Percentiles rank a stretch among this genome's conserved stretches.
Conservation (phyloP, 2,888 invertebrate species). For the Toxonevra muliebris region DNA sequence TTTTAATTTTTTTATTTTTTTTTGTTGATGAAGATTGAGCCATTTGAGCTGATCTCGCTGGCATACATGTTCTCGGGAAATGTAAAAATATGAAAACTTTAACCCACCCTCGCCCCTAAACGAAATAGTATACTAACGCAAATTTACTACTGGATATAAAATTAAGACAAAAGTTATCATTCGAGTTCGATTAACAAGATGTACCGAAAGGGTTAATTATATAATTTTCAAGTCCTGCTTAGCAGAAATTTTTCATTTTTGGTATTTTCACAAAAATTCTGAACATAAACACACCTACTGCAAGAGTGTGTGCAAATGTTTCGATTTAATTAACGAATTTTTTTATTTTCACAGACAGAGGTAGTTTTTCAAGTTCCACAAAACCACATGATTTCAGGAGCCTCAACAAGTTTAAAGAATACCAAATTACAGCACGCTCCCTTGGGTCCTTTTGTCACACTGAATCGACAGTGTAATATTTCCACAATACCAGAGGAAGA, state of each 20-base stretch:
- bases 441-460: slow-evolving; percentile 14
- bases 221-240: background rate
- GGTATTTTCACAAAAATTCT: background rate
- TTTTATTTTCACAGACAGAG: slow-evolving; percentile 8
- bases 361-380: background rate
- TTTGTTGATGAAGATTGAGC: too few relatives aligned
- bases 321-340: background rate
- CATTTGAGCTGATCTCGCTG: too few relatives aligned
- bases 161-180: too few relatives aligned
- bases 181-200: too few relatives aligned
- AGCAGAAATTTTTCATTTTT: background rate
- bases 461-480: slow-evolving; percentile 22
- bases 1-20: too few relatives aligned
- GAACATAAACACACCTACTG: too few relatives aligned
- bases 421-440: slow-evolving; percentile 1
- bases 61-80: too few relatives aligned
- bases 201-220: too few relatives aligned
- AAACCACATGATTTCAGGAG: background rate
- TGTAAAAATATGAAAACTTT: too few relatives aligned
- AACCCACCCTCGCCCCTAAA: too few relatives aligned
- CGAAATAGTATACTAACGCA: too few relatives aligned
- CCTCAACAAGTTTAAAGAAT: background rate
- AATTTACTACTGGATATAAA: too few relatives aligned
- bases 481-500: slow-evolving; percentile 47
- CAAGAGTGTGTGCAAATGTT: background rate